Conservation (phyloP, 2,888 invertebrate genomes). For the Pegoplata infirma region DNA sequence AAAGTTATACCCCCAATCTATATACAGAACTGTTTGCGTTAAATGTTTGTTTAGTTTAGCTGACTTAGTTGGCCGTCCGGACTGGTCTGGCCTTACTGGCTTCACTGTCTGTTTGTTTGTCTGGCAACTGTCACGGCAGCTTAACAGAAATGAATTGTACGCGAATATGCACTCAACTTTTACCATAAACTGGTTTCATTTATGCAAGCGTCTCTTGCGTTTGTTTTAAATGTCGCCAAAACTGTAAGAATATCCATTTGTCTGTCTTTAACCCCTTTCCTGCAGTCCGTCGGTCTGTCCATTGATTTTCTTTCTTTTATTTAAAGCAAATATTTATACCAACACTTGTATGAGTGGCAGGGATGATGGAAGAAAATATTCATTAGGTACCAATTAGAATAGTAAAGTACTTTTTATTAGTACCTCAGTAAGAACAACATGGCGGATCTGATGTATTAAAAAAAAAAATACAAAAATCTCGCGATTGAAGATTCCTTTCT, state of each 20-base stretch:
- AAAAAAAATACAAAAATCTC: too few species aligned
- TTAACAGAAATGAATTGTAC: constrained; percentile 59
- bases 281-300: constrained; percentile 13
- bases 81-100: constrained; percentile 19
- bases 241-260: constrained; percentile 51
- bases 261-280: constrained; percentile 1
- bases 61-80: neutral
- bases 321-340: neutral
- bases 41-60: constrained; percentile 29
- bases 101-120: constrained; percentile 46
- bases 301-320: neutral
- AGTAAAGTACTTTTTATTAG: too few species aligned
- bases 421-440: too few species aligned
- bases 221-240: constrained; percentile 56
- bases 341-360: too few species aligned
- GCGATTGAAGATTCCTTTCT: too few species aligned
- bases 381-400: too few species aligned
- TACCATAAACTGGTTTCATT: constrained; percentile 56
- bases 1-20: too few species aligned
- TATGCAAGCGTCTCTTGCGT: constrained; percentile 23
- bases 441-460: too few species aligned
- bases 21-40: neutral
- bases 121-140: constrained; percentile 60
- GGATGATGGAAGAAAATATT: too few species aligned
- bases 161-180: constrained; percentile 62